Evolutionary conservation across 1,140 invertebrate genomes (phyloP), one percentile per base, ranked within the genome.

Genomic region (Cotesia chilonis): DNA sequence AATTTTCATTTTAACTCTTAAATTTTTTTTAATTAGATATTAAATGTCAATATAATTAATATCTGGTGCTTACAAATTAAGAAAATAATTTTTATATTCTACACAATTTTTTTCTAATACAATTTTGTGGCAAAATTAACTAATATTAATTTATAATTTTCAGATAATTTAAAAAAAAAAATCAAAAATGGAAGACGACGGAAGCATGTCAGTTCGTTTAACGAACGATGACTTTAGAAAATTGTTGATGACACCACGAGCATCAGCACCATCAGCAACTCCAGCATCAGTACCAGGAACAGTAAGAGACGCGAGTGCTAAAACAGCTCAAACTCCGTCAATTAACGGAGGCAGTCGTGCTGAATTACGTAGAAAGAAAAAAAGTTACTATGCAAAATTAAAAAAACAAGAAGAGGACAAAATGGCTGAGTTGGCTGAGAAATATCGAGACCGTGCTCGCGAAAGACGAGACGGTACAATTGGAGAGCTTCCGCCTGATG

Each of bases 161-260:
- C 41, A 47, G 41, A 47, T 47, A 9, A 41, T 41, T 47, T 2
- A 47, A 47, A 10, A 7, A 47, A 47, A 9, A 47, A 10, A 47
- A 47, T 9, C 6, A 9, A 47, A 47, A 47, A 77, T 77, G 68
- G 84, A 87, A 9, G 88, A 89, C 10, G 86, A 88, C 10, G 70
- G 90, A 88, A 70, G 89, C 83, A 75, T 94, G 88, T 79, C 93
- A 86, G 86, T 85, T 64, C 90, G 93, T 55, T 86, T 99, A 65
- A 98, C 96, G 6, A 99, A 99, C 89, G 97, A 97, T 83, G 97
- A 99, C 85, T 99, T 99, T 81, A 91, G 97, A 36, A 97, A 97
- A 81, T 85, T 99, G 10, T 86, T 99, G 70, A 98, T 98, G 94
- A 99, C 97, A 0, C 97, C 97, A 0, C 89, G 96, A 64, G 85